phyloP scores from a whole-genome alignment of 2,888 invertebrate species.

The Drosophila subquinaria region DNA sequence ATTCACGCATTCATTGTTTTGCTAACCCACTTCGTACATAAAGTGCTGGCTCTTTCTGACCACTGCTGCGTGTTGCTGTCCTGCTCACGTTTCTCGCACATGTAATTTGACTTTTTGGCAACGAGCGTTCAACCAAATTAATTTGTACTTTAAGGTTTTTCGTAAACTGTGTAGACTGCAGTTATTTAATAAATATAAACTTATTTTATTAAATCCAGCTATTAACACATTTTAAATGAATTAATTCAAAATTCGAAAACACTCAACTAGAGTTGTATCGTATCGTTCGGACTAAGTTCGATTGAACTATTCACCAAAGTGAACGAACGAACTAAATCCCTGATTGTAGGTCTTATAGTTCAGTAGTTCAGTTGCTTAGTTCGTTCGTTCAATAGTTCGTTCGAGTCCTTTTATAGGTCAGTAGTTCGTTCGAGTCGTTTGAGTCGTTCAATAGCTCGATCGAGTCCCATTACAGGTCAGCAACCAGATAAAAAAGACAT shows the following conservation, averaged over 20 bases:
- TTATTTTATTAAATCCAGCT: not conserved
- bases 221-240: slow-evolving; percentile 21
- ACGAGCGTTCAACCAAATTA: not conserved
- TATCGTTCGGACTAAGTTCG: too few relatives aligned
- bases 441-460: too few relatives aligned
- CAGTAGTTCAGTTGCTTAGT: too few relatives aligned
- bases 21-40: slow-evolving; percentile 66
- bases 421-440: too few relatives aligned
- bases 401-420: too few relatives aligned
- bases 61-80: slow-evolving; percentile 22
- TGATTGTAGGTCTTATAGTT: too few relatives aligned
- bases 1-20: slow-evolving; percentile 66
- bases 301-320: too few relatives aligned
- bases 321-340: too few relatives aligned
- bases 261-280: too few relatives aligned
- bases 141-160: slow-evolving; percentile 7
- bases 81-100: slow-evolving; percentile 41
- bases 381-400: too few relatives aligned
- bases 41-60: slow-evolving; percentile 34
- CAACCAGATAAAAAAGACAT: too few relatives aligned
- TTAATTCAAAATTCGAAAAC: slow-evolving; percentile 5
- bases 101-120: slow-evolving; percentile 37
- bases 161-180: not conserved
- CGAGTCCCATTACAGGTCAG: too few relatives aligned
- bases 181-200: not conserved